Evolutionary conservation across 2,797 vertebrate species (phyloP), one percentile per base, ranked within the genome.

Genomic region (Enteromius treurensis): DNA sequence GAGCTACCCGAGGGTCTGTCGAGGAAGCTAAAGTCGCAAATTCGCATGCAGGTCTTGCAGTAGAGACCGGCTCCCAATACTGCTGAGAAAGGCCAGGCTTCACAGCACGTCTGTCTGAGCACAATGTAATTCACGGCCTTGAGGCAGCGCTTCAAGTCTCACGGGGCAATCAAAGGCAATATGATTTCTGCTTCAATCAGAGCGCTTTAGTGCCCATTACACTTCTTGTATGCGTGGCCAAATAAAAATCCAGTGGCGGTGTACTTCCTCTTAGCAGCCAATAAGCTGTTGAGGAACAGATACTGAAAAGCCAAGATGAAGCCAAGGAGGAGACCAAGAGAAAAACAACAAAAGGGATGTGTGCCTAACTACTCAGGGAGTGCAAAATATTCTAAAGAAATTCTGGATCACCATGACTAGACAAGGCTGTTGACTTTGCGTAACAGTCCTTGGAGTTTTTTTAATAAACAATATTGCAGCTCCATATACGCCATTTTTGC

Each of bases 161-260:
- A 42, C 47, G 60, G 80, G 82, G 83, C 82, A 86, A 87, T 86
- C 87, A 86, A 85, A 81, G 76, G 79, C 82, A 84, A 79, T 88
- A 87, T 88, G 86, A 89, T 88, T 89, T 88, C 89, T 85, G 79
- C 73, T 84, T 85, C 81, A 83, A 75, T 88, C 67, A 76, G 68
- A 85, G 80, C 10, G 51, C 81, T 82, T 89, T 87, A 88, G 85
- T 79, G 75, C 55, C 86, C 85, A 84, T 89, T 89, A 88, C 80
- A 86, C 62, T 55, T 77, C 87, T 88, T 86, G 87, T 87, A 85
- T 88, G 85, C 80, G 15, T 67, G 71, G 77, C 55, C 21, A 78
- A 84, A 90, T 84, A 86, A 83, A 89, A 88, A 51, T 79, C 49
- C 49, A 68, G 82, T 84, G 84, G 81, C 84, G 49, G 34, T 68